Evolutionary conservation across 2,888 invertebrate genomes (phyloP), one percentile per base, ranked within the genome.

Genomic region (Coleophora deauratella): DNA sequence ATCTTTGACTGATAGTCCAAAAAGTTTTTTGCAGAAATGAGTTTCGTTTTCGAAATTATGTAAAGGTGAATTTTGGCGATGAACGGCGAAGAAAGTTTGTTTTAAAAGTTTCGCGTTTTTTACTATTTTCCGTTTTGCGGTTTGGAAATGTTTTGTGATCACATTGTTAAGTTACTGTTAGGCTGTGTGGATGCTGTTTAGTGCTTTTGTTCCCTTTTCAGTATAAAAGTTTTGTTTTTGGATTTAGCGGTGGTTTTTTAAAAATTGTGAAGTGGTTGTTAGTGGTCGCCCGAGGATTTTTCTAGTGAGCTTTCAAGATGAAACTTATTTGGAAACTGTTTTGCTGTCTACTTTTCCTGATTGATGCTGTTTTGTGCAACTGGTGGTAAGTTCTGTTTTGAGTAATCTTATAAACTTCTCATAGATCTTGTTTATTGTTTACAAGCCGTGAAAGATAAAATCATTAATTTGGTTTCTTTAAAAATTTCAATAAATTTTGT

Each of bases 331-430:
- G 77, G 77, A 78, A 72, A 73, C 65, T 79, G 57, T 54, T 78
- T 56, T 74, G 70, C 52, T 69, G 60, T 49, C 56, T 79, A 45
- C 55, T 81, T 39, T 52, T 84, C 42, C 56, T 81, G 41, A 62
- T 73, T 46, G 73, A 82, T 51, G 73, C 72, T 37, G 82, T 74
- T 45, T 50, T 71, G 46, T 79, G 74, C 44, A 81, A 77, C 47
- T 85, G 84, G 84, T 85, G 84, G 84, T 85, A 70, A 82, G 84
- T 76, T 42, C 3, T n/a, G n/a, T n/a, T n/a, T n/a, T n/a, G n/a
- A n/a, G n/a, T 38, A 38, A 3, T 21, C 7, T 30, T 28, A 9
- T 28, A 28, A 28, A 10, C 28, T 28, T 28, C 8, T 9, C 28
- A 9, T 28, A 28, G 10, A 10, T 9, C 28, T 28, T 33, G 3